A percentile compares a stretch with the other conserved stretches of the same genome.
These are phyloP conservation scores for Aspidiotus rigidus DNA, from an alignment of 2,888 invertebrate species.

Conservation along the genomic window DNA sequence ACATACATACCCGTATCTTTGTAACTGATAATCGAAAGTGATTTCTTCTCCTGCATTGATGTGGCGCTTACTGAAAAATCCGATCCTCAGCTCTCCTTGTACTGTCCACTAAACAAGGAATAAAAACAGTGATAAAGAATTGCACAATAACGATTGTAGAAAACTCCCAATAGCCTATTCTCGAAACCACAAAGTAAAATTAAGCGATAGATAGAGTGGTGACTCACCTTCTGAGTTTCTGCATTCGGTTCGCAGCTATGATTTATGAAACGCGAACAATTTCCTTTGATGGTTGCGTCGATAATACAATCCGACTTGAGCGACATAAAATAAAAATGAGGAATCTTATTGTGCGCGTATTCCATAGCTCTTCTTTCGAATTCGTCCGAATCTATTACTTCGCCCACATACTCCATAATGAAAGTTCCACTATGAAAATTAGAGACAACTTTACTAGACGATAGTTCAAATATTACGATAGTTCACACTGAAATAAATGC, in stretches of 20 bases:
- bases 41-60: constrained; percentile 86
- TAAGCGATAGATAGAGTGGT: not conserved
- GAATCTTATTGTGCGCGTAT: constrained; percentile 80
- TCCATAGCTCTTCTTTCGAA: constrained; percentile 79
- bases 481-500: no score
- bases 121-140: constrained; percentile 24
- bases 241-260: constrained; percentile 99
- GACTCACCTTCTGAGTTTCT: constrained; percentile 78
- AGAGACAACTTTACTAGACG: not conserved
- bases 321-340: constrained; percentile 97
- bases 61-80: constrained; percentile 84
- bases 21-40: constrained; percentile 97
- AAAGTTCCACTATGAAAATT: constrained; percentile 72
- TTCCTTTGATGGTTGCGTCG: constrained; percentile 93
- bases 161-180: constrained; percentile 10
- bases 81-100: constrained; percentile 84
- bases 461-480: not conserved
- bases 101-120: constrained; percentile 62
- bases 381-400: constrained; percentile 83
- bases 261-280: constrained; percentile 94
- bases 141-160: not conserved
- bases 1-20: constrained; percentile 74
- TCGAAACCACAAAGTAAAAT: not conserved
- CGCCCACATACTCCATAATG: constrained; percentile 97
- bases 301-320: constrained; percentile 86